Evolutionary conservation across 2,113 vertebrate genomes (phyloP).

Genomic region (Rostratula benghalensis): DNA sequence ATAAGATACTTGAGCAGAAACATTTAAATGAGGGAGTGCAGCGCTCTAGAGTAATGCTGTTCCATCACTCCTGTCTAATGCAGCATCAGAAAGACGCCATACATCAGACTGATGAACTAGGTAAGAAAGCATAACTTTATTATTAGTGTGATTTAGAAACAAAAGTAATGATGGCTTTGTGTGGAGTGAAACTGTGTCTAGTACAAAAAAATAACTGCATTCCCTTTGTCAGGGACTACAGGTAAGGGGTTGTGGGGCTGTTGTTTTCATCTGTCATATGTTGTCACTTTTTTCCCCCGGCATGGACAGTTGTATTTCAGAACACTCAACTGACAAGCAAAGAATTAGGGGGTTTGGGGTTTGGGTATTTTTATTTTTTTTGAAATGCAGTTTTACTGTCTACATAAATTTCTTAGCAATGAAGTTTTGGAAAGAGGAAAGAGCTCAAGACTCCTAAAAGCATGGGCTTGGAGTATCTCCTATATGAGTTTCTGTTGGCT

Average conservation of each 20-base stretch:
- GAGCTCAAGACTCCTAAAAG: not conserved
- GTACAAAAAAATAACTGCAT: not conserved
- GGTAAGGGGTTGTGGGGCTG: not conserved
- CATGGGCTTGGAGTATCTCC: not conserved
- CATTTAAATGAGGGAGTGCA: not conserved
- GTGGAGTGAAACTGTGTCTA: not conserved
- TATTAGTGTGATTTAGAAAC: not conserved
- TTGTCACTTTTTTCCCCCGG: not conserved
- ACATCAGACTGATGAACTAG: not conserved
- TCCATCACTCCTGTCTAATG: not conserved
- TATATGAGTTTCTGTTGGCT: not conserved
- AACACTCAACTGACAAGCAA: not conserved
- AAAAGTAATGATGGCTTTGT: not conserved
- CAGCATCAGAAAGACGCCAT: not conserved
- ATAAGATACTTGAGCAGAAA: not conserved
- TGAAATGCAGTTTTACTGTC: rapidly evolving
- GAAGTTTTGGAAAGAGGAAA: not conserved
- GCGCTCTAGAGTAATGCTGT: not conserved
- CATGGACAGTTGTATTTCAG: not conserved
- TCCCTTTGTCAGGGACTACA: not conserved
- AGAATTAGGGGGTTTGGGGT: not conserved
- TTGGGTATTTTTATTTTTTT: not conserved
- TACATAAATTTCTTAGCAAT: not conserved
- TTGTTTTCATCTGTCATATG: not conserved
- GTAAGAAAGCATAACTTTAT: not conserved